These are phyloP conservation scores for Penaeus indicus DNA, from an alignment of 1,140 invertebrate genomes.

Conservation along the genomic window DNA sequence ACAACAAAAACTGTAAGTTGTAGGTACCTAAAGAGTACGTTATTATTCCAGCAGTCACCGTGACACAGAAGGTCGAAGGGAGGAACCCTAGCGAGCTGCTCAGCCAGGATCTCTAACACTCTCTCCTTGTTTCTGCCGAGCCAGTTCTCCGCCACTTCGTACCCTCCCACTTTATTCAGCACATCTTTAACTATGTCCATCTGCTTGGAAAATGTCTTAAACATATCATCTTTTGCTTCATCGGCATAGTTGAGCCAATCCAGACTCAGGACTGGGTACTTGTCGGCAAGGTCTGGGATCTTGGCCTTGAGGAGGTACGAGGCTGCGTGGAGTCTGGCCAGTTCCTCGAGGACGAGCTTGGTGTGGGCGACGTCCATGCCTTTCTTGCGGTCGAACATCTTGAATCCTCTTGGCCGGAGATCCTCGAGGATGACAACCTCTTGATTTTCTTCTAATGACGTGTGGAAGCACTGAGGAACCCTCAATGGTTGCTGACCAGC, in stretches of 20 bases:
- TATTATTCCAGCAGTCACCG: constrained; percentile 5
- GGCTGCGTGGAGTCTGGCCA: constrained; percentile 44
- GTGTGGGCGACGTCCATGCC: constrained; percentile 19
- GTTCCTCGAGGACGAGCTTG: constrained; percentile 11
- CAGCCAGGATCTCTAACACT: neutral
- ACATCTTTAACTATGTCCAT: neutral
- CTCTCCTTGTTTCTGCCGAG: neutral
- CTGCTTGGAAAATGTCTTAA: neutral
- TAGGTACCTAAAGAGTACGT: neutral
- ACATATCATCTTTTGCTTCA: neutral
- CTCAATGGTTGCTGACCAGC: neutral
- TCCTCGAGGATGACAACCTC: constrained; percentile 30
- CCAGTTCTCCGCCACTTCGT: constrained; percentile 16
- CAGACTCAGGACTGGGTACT: constrained; percentile 4
- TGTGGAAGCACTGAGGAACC: neutral
- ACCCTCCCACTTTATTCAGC: neutral
- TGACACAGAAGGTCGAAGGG: neutral
- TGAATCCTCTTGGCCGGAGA: constrained; percentile 1
- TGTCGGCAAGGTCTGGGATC: neutral
- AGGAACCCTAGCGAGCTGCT: neutral
- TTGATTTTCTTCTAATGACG: neutral
- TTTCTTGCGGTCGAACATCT: neutral
- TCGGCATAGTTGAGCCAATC: neutral
- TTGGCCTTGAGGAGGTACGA: constrained; percentile 26
- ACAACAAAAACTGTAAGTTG: neutral